Conservation (phyloP, 2,888 invertebrate species). For the Cerastis leucographa region DNA sequence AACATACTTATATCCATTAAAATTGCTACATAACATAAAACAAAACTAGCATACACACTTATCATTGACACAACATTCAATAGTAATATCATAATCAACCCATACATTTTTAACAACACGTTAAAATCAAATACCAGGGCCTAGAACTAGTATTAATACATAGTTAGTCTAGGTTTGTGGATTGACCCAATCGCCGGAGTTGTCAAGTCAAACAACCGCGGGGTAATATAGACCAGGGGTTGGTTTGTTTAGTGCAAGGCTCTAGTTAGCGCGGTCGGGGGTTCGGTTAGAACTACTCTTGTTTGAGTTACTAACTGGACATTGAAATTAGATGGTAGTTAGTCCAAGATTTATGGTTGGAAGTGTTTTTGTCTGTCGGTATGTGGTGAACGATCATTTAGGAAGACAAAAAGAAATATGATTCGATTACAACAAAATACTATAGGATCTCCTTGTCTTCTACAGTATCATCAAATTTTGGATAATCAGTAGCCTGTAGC, state of each 20-base stretch:
- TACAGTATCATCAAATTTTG: neutral
- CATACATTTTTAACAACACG: conserved; percentile 4
- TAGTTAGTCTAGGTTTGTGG: conserved; percentile 24
- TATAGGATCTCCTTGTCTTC: neutral
- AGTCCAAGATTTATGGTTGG: conserved; percentile 16
- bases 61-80: neutral
- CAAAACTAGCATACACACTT: neutral
- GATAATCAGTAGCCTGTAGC: neutral
- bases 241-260: conserved; percentile 54
- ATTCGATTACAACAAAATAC: neutral
- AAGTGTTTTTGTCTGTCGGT: neutral
- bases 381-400: neutral
- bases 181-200: conserved; percentile 62
- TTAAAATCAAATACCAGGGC: conserved; percentile 25
- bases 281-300: neutral
- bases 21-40: neutral
- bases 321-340: conserved; percentile 37
- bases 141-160: conserved; percentile 12
- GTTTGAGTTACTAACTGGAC: conserved; percentile 51
- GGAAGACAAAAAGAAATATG: neutral
- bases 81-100: neutral
- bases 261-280: conserved; percentile 43
- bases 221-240: conserved; percentile 50
- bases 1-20: neutral
- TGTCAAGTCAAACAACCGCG: conserved; percentile 68